Evolutionary conservation across 2,888 invertebrate genomes (phyloP).

Genomic region (Meteorus colon): DNA sequence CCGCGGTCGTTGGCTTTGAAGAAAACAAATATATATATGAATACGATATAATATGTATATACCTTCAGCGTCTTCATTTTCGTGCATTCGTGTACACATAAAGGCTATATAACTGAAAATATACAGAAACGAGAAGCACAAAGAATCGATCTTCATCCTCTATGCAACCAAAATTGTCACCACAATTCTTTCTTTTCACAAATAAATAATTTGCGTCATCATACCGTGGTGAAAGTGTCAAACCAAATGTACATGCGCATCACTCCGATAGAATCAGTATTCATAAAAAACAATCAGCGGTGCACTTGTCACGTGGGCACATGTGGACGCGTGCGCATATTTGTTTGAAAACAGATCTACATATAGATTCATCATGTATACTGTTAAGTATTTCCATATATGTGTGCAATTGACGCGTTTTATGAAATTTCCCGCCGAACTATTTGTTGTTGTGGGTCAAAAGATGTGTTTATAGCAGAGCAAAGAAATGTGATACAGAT

Average conservation of each 20-base stretch:
- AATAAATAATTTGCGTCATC: no score
- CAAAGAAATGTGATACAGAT: background rate
- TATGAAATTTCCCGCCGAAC: slow-evolving; percentile 22
- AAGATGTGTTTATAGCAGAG: background rate
- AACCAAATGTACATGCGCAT: background rate
- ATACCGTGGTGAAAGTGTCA: no score
- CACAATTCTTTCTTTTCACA: background rate
- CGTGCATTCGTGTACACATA: background rate
- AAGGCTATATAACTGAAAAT: no score
- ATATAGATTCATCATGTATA: background rate
- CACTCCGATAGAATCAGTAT: background rate
- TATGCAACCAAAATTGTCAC: background rate
- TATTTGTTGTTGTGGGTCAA: background rate
- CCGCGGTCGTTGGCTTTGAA: slow-evolving; percentile 30
- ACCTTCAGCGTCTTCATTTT: background rate
- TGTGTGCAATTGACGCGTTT: background rate
- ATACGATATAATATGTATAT: background rate
- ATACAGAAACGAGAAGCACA: background rate
- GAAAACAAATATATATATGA: background rate
- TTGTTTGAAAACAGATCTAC: background rate
- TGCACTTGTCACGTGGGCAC: background rate
- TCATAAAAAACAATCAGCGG: background rate
- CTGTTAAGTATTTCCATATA: background rate
- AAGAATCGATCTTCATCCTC: background rate
- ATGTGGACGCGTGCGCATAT: background rate